Evolutionary conservation across 1,140 invertebrate species (phyloP), one percentile per base, ranked within the genome.

Genomic region (Drosophila oshimai): DNA sequence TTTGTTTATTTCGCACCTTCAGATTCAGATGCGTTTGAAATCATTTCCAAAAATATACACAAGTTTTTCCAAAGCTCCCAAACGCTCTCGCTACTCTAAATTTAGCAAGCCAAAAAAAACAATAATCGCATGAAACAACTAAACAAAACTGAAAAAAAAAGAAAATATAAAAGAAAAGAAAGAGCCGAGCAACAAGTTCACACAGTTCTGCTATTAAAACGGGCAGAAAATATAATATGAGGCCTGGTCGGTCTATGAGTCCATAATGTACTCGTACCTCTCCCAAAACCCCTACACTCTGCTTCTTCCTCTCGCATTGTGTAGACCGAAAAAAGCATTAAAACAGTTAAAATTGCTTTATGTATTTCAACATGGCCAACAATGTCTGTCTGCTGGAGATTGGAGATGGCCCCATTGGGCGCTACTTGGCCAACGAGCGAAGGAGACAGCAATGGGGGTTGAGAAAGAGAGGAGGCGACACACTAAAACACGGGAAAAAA

Each of bases 321-420:
- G 54, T 28, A 22, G 57, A 31, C 22, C 15, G 39, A 65, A 58
- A 55, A 65, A 44, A 65, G 51, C 75, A 80, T 87, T 67, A 73
- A 86, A 86, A 87, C 80, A 74, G 80, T 86, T 86, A 86, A 84
- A 60, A 86, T 86, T 80, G 81, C 80, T 87, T 87, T 86, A 80
- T 86, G 81, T 75, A 87, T 86, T 86, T 86, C 80, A 80, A 76
- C 80, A 86, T 67, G 62, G 60, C 60, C 62, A 67, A 65, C 53
- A 70, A 36, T 60, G 58, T 62, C 50, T 31, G 51, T 54, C 51
- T 15, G 53, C 26, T 33, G 53, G 53, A 60, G 53, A 60, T 49
- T 33, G 53, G 53, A 60, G 53, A 60, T 49, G 77, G 61, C 65
- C 70, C 67, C 81, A 51, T 73, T 64, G 80, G 80, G 74, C 49